These are phyloP conservation scores for Cygnus buccinator DNA, from an alignment of 2,113 vertebrate genomes.

Conservation along the genomic window DNA sequence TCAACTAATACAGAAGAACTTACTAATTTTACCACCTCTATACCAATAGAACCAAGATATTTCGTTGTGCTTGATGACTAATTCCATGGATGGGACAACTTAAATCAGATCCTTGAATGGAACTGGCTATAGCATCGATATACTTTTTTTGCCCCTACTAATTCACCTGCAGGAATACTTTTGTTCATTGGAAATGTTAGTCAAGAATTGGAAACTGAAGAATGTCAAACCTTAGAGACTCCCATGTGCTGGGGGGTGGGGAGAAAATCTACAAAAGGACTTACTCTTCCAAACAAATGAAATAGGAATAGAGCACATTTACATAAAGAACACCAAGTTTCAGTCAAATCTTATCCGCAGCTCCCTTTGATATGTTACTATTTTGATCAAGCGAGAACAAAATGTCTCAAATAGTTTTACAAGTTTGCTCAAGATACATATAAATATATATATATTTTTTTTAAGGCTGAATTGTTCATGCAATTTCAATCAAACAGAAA, in stretches of 20 bases:
- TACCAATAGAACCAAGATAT: not conserved
- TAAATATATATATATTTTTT: not conserved
- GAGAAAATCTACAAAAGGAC: not conserved
- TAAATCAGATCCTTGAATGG: not conserved
- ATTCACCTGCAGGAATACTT: not conserved
- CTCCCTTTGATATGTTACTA: conserved; percentile 37
- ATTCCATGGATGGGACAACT: not conserved
- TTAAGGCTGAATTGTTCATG: not conserved
- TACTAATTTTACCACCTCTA: not conserved
- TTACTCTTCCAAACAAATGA: not conserved
- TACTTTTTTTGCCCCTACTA: not conserved
- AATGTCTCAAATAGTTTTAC: conserved; percentile 17
- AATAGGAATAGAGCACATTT: not conserved
- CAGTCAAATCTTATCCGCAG: conserved; percentile 18
- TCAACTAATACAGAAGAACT: not conserved
- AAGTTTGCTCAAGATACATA: not conserved
- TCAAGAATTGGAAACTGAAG: not conserved
- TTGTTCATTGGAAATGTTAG: not conserved
- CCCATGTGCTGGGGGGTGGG: not conserved
- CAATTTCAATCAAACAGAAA: not conserved
- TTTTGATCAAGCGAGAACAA: conserved; percentile 16
- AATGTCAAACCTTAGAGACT: not conserved
- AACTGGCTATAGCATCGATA: not conserved
- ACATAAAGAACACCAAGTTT: not conserved
- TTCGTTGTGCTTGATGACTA: not conserved